Evolutionary conservation across 2,797 vertebrate genomes (phyloP), one percentile per base, ranked within the genome.

Genomic region (Falco columbarius): DNA sequence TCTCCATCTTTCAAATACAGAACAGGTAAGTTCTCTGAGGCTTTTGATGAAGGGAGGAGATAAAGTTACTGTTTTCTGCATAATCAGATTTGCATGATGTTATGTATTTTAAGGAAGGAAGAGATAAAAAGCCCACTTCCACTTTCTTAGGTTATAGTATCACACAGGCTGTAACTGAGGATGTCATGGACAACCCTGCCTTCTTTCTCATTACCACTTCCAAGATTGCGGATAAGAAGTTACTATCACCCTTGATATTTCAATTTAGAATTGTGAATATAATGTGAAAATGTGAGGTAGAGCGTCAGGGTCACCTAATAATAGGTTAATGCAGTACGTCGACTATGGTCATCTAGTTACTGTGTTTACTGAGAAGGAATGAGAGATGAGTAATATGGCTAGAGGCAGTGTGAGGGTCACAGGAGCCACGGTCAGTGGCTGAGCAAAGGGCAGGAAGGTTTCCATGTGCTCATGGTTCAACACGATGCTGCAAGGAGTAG

Each of bases 241-340:
- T 91, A 42, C 24, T 63, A 38, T 66, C 52, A 52, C 38, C 54
- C 42, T 49, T 91, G 58, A 79, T 94, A 77, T 56, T 95, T 91
- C 58, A 46, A 7, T 87, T 88, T 83, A 56, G 51, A 86, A 34
- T 75, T 44, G 55, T 75, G 70, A 86, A 30, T 86, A 66, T 74
- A 68, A 90, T 55, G 75, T 70, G 84, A 93, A 94, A 90, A 79
- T 32, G 16, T 13, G 75, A 94, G 34, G 61, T 63, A 52, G 62
- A 70, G 56, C 90, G 74, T 83, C 75, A 81, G 81, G 51, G 75
- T 91, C 81, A 83, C 79, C 89, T 94, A 92, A 47, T 89, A 95
- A 68, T 63, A 73, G 90, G 62, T 59, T 90, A 92, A 81, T 59
- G 81, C 62, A 75, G 36, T 44, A 56, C 89, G 91, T 93, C 51